Base-by-base conservation (phyloP, 2,888 invertebrate genomes). In the Ceraclea dissimilis region DNA sequence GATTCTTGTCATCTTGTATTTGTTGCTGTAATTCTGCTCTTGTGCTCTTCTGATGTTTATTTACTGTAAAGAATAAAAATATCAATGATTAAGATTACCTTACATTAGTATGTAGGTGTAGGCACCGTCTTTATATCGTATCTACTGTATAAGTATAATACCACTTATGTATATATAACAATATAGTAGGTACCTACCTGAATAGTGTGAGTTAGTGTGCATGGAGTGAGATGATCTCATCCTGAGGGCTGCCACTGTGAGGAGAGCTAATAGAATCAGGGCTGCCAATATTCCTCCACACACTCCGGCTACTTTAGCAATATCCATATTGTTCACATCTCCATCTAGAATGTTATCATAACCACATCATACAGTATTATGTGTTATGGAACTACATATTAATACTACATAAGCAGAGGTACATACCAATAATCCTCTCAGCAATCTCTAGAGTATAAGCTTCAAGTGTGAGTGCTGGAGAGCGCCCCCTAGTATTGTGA, bases 1-100 rank as follows among this genome's bases (percentile, higher is more conserved):
- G 92, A 76, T 92, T 92, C 70, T 86, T 87, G 72, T 93, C 93
- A 68, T 93, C 92, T 65, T 88, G 86, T 68, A 88, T 82, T 67
- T 86, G 86, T 63, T 85, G 18, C 77, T 79, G 64, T 79, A 77
- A 62, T 80, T 78, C 57, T 49, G 57, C 51, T 8, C 54, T 22
- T 1, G 50, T 16, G 39, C 43, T 11, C 8, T 43, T 22, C 43
- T 51, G 49, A 16, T 43, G 52, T 50, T 46, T 52, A 19, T 51
- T 54, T 2, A 56, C 54, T 51, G 47, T 39, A 56, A 57, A 39
- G 19, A 52, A 26, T 26, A 26, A 6, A 26, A 26, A 10, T 26
- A n/a, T n/a, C n/a, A n/a, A n/a, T n/a, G n/a, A n/a, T n/a, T 31
- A 31, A 31, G 11, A 8, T 31, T 8, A 31, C 31, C 8, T 11